phyloP scores from a whole-genome alignment of 2,113 vertebrate species.

The Peromyscus maniculatus region DNA sequence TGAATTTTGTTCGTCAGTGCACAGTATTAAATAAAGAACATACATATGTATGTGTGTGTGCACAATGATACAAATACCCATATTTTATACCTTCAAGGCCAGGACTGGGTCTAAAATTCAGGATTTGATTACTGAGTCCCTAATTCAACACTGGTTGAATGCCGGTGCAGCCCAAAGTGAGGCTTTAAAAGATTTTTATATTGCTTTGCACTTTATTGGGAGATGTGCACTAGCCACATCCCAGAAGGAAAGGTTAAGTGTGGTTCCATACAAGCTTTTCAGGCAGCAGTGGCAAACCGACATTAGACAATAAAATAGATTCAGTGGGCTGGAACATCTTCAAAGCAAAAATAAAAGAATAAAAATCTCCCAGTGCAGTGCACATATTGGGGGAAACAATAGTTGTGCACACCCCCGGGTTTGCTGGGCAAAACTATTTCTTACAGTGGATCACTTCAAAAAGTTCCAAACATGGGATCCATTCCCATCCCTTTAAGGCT shows the following conservation, averaged over 20 bases:
- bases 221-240: background rate
- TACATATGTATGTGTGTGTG: background rate
- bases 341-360: slow-evolving; percentile 47
- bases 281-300: slow-evolving; percentile 1
- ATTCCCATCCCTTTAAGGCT: background rate
- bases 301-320: slow-evolving; percentile 58
- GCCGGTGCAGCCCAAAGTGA: background rate
- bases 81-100: slow-evolving; percentile 22
- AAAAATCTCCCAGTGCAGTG: slow-evolving; percentile 1
- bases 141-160: slow-evolving; percentile 36
- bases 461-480: background rate
- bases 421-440: background rate
- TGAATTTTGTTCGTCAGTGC: background rate
- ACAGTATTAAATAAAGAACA: background rate
- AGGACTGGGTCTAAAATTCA: slow-evolving; percentile 41
- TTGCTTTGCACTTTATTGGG: background rate
- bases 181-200: slow-evolving; percentile 9
- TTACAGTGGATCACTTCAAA: background rate
- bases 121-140: background rate
- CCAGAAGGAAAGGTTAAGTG: slow-evolving; percentile 32
- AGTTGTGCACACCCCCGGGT: background rate
- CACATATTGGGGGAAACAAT: slow-evolving; percentile 1
- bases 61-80: background rate
- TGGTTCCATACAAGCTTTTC: background rate
- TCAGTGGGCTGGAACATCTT: slow-evolving; percentile 12